These are phyloP conservation scores for Hemiprocne comata DNA, from an alignment of 2,113 vertebrate genomes.

Conservation along the genomic window DNA sequence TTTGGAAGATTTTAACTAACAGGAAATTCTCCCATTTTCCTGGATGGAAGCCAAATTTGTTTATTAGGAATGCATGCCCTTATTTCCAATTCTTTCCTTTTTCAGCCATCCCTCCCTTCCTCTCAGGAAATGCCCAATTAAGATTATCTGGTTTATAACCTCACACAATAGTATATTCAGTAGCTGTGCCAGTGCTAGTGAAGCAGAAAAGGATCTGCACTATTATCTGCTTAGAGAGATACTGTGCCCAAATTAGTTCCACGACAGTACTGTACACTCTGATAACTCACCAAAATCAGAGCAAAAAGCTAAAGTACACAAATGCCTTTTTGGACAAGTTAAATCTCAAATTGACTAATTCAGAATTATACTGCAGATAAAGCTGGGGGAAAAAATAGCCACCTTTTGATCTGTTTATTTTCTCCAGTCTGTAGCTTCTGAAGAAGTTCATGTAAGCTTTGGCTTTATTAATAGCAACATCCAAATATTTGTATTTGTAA, in stretches of 20 bases:
- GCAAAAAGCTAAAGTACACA: background rate
- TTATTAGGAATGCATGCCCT: constrained; percentile 22
- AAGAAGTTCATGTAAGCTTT: background rate
- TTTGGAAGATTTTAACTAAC: constrained; percentile 34
- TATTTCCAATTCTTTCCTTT: constrained; percentile 34
- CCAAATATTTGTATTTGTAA: background rate
- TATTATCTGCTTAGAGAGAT: constrained; percentile 1
- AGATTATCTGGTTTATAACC: constrained; percentile 52
- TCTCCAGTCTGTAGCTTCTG: background rate
- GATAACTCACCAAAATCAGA: background rate
- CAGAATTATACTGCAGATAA: background rate
- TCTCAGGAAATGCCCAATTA: constrained; percentile 64
- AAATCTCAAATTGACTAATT: background rate
- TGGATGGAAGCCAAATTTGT: constrained; percentile 17
- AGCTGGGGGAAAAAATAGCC: background rate
- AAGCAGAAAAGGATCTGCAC: constrained; percentile 30
- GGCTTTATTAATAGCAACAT: background rate
- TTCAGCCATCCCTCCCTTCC: constrained; percentile 18
- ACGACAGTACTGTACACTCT: background rate
- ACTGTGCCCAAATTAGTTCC: background rate
- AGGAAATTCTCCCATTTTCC: constrained; percentile 49
- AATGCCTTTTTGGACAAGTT: background rate
- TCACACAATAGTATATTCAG: constrained; percentile 58
- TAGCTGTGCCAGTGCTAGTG: background rate
- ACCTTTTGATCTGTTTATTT: background rate